These are phyloP conservation scores for Oryctolagus cuniculus DNA, from an alignment of 2,113 vertebrate species.

Conservation along the genomic window mOryCun1.1 NC_091433.1:15250501-15251000, in stretches of 20 bases:
- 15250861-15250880: constrained; percentile 52
- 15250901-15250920: constrained; percentile 44
- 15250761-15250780: background rate
- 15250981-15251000: constrained; percentile 8
- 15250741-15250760: constrained; percentile 24
- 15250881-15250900: constrained; percentile 23
- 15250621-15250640: background rate
- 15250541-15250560: background rate
- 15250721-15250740: background rate
- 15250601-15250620: background rate
- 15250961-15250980: background rate
- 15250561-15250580: background rate
- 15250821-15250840: background rate
- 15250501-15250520: background rate
- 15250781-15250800: background rate
- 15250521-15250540: constrained; percentile 31
- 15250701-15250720: background rate
- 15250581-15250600: background rate
- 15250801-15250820: constrained; percentile 22
- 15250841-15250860: background rate
- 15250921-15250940: constrained; percentile 41
- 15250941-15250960: constrained; percentile 49
- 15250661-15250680: background rate
- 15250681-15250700: background rate
- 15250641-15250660: constrained; percentile 9